Evolutionary conservation across 2,113 vertebrate species (phyloP).

Genomic region (Abramis brama): DNA sequence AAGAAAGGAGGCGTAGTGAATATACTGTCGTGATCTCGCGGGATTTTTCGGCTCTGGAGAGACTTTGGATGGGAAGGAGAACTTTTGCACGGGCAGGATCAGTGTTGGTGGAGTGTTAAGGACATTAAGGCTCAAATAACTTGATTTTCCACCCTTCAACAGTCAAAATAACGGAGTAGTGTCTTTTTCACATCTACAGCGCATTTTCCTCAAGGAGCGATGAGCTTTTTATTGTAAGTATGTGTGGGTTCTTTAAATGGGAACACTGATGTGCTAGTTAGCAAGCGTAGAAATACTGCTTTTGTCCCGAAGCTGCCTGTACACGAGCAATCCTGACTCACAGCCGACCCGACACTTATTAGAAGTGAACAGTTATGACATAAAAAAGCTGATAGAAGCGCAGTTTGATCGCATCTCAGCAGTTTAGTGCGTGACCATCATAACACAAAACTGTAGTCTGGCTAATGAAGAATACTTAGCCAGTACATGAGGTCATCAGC

Average conservation of each 20-base stretch:
- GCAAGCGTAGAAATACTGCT: constrained; percentile 24
- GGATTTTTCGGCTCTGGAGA: constrained; percentile 31
- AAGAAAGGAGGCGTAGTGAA: neutral
- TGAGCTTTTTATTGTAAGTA: constrained; percentile 69
- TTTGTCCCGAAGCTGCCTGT: neutral
- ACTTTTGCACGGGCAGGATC: constrained; percentile 55
- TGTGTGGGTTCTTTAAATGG: neutral
- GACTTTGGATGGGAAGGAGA: constrained; percentile 61
- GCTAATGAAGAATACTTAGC: constrained; percentile 13
- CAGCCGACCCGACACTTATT: neutral
- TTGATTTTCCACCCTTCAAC: neutral
- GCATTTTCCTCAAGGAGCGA: constrained; percentile 44
- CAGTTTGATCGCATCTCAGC: neutral
- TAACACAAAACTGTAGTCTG: neutral
- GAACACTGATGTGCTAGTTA: constrained; percentile 25
- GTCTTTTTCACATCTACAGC: neutral
- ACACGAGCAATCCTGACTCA: neutral
- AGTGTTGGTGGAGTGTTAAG: neutral
- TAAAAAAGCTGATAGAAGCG: neutral
- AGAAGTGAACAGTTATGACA: neutral
- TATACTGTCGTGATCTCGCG: constrained; percentile 47
- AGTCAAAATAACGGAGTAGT: neutral
- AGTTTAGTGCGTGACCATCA: neutral
- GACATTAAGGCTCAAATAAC: neutral
- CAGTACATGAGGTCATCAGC: neutral